Evolutionary conservation across 2,797 vertebrate genomes (phyloP).

Genomic region (Graptemys geographica): DNA sequence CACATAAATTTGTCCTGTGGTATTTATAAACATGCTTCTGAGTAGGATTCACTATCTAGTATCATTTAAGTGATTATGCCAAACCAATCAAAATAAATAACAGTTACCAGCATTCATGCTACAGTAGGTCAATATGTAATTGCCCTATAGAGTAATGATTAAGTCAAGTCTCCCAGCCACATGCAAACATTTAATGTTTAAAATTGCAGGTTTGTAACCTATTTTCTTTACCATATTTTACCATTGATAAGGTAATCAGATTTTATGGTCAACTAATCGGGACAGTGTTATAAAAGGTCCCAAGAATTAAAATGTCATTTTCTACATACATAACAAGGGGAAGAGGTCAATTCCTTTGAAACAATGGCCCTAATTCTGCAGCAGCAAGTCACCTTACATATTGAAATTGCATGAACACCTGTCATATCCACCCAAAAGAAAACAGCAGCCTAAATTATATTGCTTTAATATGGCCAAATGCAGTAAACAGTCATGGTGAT

Average conservation of each 20-base stretch:
- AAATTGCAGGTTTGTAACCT: background rate
- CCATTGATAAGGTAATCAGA: background rate
- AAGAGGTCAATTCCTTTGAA: background rate
- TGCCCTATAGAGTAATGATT: background rate
- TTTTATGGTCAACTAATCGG: background rate
- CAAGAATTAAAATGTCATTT: accelerated
- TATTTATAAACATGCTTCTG: background rate
- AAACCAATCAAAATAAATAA: constrained; percentile 20
- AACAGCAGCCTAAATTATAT: constrained; percentile 35
- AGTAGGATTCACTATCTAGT: background rate
- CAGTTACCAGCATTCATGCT: background rate
- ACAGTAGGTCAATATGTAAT: background rate
- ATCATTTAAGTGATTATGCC: background rate
- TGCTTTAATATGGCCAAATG: constrained; percentile 18
- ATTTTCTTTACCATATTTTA: background rate
- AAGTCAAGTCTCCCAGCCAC: constrained; percentile 14
- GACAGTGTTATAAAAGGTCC: background rate
- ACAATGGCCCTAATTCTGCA: background rate
- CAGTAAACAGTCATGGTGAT: background rate
- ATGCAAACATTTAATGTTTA: background rate
- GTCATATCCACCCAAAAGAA: background rate
- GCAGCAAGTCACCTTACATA: constrained; percentile 28
- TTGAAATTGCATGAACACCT: background rate
- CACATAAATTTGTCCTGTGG: background rate
- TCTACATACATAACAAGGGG: background rate